phyloP scores from a whole-genome alignment of 2,888 invertebrate genomes.

The Drosophila cognata region DNA sequence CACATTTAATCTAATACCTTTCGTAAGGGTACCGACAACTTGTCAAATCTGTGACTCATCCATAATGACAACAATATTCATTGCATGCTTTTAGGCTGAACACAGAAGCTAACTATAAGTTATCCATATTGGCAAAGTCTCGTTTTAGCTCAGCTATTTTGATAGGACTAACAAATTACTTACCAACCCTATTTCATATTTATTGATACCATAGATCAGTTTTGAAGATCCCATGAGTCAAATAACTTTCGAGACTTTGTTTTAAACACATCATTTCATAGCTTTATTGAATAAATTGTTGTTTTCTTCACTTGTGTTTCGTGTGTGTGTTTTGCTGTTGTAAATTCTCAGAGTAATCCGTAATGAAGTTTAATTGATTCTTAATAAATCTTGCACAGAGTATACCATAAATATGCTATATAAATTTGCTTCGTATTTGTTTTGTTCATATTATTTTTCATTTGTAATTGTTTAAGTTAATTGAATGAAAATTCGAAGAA shows the following conservation, averaged over 20 bases:
- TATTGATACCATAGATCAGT: background rate
- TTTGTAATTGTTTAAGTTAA: slow-evolving; percentile 47
- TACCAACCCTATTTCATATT: background rate
- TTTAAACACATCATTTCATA: slow-evolving; percentile 79
- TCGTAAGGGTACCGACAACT: background rate
- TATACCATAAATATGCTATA: slow-evolving; percentile 75
- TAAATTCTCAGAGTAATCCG: slow-evolving; percentile 76
- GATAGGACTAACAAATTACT: background rate
- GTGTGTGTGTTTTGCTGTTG: slow-evolving; percentile 49
- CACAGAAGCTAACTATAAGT: background rate
- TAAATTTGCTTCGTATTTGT: slow-evolving; percentile 61
- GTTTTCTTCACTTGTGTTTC: slow-evolving; percentile 48
- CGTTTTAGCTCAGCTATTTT: background rate
- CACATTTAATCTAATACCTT: background rate
- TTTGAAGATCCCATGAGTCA: background rate
- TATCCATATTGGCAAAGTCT: background rate
- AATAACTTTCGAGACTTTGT: slow-evolving; percentile 1
- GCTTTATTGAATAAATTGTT: slow-evolving; percentile 79
- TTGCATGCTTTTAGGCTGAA: background rate
- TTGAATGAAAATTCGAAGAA: slow-evolving; percentile 69
- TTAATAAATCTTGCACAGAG: slow-evolving; percentile 77
- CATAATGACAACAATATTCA: background rate
- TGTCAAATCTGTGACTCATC: background rate
- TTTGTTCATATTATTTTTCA: slow-evolving; percentile 24
- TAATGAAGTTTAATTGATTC: slow-evolving; percentile 77